These are phyloP conservation scores for Ooceraea biroi DNA, from an alignment of 1,140 invertebrate species.

Conservation along the genomic window DNA sequence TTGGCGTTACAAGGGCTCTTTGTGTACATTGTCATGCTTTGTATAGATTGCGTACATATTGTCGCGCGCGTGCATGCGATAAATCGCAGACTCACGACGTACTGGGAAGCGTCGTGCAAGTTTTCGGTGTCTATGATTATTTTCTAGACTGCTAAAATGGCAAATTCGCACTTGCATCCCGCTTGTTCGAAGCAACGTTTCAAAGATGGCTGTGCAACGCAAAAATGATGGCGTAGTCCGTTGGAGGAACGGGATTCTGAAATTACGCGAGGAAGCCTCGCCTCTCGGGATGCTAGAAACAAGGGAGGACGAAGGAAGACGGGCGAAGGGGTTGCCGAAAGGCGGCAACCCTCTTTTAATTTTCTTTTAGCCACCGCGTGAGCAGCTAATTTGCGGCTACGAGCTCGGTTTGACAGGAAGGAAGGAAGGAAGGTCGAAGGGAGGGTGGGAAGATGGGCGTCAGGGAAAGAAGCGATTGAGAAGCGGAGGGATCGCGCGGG, in stretches of 20 bases:
- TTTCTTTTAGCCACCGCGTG: slow-evolving; percentile 75
- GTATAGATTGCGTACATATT: background rate
- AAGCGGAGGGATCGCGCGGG: slow-evolving; percentile 59
- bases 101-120: background rate
- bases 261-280: slow-evolving; percentile 20
- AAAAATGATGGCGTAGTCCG: slow-evolving; percentile 1
- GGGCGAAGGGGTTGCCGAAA: slow-evolving; percentile 53
- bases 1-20: slow-evolving; percentile 19
- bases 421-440: slow-evolving; percentile 58
- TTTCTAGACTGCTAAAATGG: background rate
- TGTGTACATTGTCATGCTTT: background rate
- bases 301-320: slow-evolving; percentile 41
- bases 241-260: background rate
- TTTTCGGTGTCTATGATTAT: background rate
- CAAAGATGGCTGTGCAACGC: background rate
- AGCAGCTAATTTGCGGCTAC: slow-evolving; percentile 75
- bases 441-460: slow-evolving; percentile 1
- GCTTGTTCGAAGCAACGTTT: background rate
- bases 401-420: slow-evolving; percentile 77
- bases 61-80: background rate
- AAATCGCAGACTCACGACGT: slow-evolving; percentile 29
- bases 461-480: slow-evolving; percentile 63
- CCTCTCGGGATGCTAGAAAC: slow-evolving; percentile 35
- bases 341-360: slow-evolving; percentile 70
- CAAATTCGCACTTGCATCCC: background rate